Evolutionary conservation across 1,140 invertebrate genomes (phyloP), one percentile per base, ranked within the genome.

Genomic region (Telenomus remus): DNA sequence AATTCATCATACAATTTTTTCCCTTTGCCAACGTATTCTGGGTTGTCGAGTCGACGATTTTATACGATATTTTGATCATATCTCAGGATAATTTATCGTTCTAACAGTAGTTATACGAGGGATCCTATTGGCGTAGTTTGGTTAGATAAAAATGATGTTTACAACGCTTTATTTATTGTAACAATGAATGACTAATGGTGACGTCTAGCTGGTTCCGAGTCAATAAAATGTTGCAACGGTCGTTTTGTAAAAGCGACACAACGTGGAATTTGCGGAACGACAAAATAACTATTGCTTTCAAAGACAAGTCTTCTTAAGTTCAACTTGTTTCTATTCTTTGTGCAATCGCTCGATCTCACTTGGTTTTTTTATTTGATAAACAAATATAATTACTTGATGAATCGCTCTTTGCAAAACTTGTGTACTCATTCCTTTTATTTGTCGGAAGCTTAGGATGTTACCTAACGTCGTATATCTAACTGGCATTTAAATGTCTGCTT

Each of bases 11-110:
- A 13, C 0, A 44, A 16, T 65, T 55, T 54, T 73, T 43, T 14
- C 6, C 16, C 37, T 51, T 33, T 12, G 3, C 50, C 46, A 57
- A n/a, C n/a, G n/a, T n/a, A n/a, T n/a, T n/a, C n/a, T n/a, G n/a
- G n/a, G 46, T 59, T 43, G 37, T 50, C 53, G 53, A 64, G 50
- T 68, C 47, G 51, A 75, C 53, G 72, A 68, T 48, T 65, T 54
- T 47, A 59, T 64, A 50, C n/a, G 53, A 64, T 69, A 68, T 63
- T 75, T 56, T 57, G 72, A 75, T 75, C 59, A 43, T 75, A 75
- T 75, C 72, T 37, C 16, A 13, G n/a, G 9, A 60, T 69, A 75
- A 75, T 64, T 75, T 75, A 75, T 75, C 14, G 53, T 65, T 63
- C 63, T 48, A 59, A 19, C 61, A 68, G 61, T 51, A 71, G 50